phyloP scores from a whole-genome alignment of 2,797 vertebrate species.

The Microhierax caerulescens region DNA sequence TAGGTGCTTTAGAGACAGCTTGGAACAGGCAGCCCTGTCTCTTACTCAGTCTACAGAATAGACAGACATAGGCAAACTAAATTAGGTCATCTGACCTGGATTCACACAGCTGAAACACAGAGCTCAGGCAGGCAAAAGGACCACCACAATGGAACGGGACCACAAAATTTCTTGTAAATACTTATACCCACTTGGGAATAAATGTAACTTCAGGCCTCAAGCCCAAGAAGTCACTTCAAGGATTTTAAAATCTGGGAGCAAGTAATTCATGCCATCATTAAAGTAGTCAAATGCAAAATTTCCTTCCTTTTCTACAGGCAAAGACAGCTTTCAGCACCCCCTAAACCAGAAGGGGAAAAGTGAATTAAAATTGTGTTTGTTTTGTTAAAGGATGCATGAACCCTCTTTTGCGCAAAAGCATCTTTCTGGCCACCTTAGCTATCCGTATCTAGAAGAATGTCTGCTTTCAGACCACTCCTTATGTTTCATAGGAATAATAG shows the following conservation, averaged over 20 bases:
- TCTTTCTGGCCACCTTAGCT: neutral
- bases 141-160: neutral
- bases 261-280: neutral
- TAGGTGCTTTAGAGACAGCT: neutral
- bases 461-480: neutral
- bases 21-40: neutral
- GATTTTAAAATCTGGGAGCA: neutral
- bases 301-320: neutral
- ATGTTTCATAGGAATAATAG: neutral
- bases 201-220: neutral
- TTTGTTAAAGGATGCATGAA: neutral
- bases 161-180: neutral
- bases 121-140: neutral
- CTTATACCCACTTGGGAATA: neutral
- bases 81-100: neutral
- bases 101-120: neutral
- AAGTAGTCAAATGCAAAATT: neutral
- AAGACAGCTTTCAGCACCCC: neutral
- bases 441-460: neutral
- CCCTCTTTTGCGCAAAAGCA: neutral
- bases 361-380: neutral
- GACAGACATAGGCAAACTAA: neutral
- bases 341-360: neutral
- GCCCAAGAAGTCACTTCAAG: neutral
- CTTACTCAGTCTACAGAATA: neutral